A percentile compares a stretch with the other conserved stretches of the same genome.
phyloP scores from a whole-genome alignment of 92 coral and sea anemone genomes.

The Umimayanthus chanpuru region DNA sequence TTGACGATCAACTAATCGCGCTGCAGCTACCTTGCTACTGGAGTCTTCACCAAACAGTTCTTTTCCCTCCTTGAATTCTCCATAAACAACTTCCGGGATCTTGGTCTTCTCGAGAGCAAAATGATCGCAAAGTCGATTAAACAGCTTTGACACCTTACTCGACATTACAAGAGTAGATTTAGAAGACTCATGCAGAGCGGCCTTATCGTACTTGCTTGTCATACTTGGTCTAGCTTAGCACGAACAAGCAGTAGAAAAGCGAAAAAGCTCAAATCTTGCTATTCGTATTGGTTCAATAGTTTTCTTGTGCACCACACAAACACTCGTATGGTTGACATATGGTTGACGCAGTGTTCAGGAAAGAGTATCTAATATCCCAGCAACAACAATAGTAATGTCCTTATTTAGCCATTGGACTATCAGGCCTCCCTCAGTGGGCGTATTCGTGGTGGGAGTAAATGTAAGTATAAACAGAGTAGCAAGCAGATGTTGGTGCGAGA shows the following conservation, averaged over 20 bases:
- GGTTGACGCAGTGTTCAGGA: no score
- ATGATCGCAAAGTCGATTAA: neutral
- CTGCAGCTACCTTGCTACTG: neutral
- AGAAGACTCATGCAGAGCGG: neutral
- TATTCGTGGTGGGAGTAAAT: no score
- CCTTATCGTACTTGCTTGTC: neutral
- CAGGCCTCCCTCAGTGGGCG: no score
- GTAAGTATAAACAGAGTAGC: no score
- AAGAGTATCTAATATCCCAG: no score
- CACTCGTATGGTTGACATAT: no score
- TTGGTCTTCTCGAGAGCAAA: neutral
- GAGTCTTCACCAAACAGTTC: neutral
- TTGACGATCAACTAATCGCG: neutral
- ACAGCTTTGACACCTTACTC: neutral
- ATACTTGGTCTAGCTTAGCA: neutral
- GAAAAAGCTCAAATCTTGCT: no score
- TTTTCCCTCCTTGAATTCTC: conserved; percentile 7
- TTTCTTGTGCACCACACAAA: no score
- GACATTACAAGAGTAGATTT: neutral
- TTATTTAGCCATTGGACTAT: no score
- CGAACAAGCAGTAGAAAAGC: neutral
- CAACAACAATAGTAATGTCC: no score
- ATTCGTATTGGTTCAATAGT: no score
- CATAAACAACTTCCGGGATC: neutral
- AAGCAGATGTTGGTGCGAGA: no score